Percentiles rank a stretch among this genome's conserved stretches.
phyloP scores from a whole-genome alignment of 2,888 invertebrate species.

The Nomada fucata region DNA sequence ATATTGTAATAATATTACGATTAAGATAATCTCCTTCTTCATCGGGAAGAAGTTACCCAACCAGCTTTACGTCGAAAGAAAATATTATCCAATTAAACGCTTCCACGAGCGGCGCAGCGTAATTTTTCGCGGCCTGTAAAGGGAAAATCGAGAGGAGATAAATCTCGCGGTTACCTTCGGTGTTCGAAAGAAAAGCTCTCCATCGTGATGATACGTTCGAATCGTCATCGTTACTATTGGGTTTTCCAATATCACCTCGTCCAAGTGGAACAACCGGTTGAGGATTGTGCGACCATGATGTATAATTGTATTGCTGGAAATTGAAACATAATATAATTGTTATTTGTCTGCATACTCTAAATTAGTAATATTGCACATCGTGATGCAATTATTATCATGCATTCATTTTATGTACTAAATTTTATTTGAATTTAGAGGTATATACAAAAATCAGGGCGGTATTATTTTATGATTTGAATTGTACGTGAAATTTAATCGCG shows the following conservation, averaged over 20 bases:
- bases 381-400: no score
- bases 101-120: neutral
- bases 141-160: neutral
- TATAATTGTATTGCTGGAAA: conserved; percentile 63
- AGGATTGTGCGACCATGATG: conserved; percentile 51
- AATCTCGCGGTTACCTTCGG: conserved; percentile 55
- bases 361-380: neutral
- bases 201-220: conserved; percentile 43
- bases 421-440: no score
- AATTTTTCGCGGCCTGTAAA: neutral
- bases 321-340: neutral
- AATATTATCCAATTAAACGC: neutral
- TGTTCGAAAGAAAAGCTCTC: conserved; percentile 47
- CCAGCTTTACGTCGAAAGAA: neutral
- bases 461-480: no score
- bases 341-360: neutral
- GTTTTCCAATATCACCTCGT: conserved; percentile 71
- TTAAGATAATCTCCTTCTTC: neutral
- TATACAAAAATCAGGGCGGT: no score
- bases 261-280: conserved; percentile 65
- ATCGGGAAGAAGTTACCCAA: neutral
- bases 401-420: no score
- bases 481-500: neutral
- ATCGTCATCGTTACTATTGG: conserved; percentile 60
- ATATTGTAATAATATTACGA: no score